Evolutionary conservation across 1,140 invertebrate species (phyloP).

Genomic region (Pseudachorutes palmiensis): DNA sequence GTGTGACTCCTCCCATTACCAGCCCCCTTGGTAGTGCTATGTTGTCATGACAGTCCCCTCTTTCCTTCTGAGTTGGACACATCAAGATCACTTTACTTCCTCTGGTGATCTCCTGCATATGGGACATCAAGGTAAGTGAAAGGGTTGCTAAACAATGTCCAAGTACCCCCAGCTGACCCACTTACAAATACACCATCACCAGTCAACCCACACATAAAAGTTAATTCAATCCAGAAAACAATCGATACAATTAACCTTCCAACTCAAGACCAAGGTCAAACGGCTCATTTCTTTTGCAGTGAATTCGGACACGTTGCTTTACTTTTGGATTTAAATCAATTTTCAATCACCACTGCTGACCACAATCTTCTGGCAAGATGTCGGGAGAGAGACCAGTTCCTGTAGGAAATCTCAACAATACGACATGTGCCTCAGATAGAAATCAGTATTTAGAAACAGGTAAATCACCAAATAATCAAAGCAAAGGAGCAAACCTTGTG

Average conservation of each 20-base stretch:
- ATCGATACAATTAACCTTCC: too few species aligned
- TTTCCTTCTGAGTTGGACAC: background rate
- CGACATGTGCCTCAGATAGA: slow-evolving; percentile 3
- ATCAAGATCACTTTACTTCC: background rate
- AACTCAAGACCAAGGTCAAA: too few species aligned
- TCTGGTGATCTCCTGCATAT: background rate
- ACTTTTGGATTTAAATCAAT: background rate
- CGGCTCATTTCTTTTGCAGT: background rate
- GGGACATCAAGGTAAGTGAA: background rate
- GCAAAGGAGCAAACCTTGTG: background rate
- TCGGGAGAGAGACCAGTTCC: slow-evolving; percentile 5
- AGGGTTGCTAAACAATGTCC: background rate
- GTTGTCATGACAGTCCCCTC: background rate
- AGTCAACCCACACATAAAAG: background rate
- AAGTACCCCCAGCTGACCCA: background rate
- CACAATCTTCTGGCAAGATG: slow-evolving; percentile 3
- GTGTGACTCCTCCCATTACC: too few species aligned
- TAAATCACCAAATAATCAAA: background rate
- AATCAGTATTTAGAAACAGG: slow-evolving; percentile 16
- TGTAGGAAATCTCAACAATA: background rate
- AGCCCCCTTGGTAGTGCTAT: background rate
- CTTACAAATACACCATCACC: background rate
- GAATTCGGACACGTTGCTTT: background rate
- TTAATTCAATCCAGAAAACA: too few species aligned
- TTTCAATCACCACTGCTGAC: background rate